A percentile compares a stretch with the other conserved stretches of the same genome.
phyloP scores from a whole-genome alignment of 2,888 invertebrate genomes.

The Drosophila koepferae region DNA sequence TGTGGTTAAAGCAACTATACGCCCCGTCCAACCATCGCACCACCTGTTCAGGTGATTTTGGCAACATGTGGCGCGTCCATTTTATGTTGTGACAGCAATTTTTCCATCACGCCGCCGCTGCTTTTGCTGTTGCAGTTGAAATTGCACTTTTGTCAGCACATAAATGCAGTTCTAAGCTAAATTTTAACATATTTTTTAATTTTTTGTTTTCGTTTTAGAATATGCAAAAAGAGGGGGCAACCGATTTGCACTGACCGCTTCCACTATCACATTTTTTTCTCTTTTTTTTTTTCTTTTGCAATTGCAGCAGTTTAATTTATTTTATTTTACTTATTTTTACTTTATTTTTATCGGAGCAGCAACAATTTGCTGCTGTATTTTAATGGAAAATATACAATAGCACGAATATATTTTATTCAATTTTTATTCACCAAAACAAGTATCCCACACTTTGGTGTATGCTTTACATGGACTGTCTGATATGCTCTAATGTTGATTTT shows the following conservation, averaged over 20 bases:
- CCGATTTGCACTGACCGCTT: conserved; percentile 27
- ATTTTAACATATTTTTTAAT: conserved; percentile 37
- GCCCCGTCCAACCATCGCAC: background rate
- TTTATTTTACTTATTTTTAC: conserved; percentile 24
- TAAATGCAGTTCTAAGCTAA: conserved; percentile 74
- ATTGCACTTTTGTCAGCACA: conserved; percentile 64
- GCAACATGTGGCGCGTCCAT: conserved; percentile 36
- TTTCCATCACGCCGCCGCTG: conserved; percentile 59
- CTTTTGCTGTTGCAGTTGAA: conserved; percentile 50
- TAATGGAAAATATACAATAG: conserved; percentile 70
- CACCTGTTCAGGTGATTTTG: conserved; percentile 36
- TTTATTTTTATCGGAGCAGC: conserved; percentile 25
- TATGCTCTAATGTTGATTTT: conserved; percentile 2
- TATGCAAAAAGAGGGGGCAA: conserved; percentile 57
- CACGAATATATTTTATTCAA: conserved; percentile 65
- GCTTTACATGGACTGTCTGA: background rate
- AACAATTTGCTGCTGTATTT: conserved; percentile 61
- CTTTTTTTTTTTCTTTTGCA: conserved; percentile 23
- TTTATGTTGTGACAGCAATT: conserved; percentile 77
- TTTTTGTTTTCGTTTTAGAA: conserved; percentile 39
- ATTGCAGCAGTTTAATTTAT: conserved; percentile 35
- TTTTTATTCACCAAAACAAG: conserved; percentile 41
- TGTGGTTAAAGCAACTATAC: conserved; percentile 44
- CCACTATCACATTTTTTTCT: conserved; percentile 7
- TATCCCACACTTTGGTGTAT: background rate